Evolutionary conservation across 2,113 vertebrate genomes (phyloP).

Genomic region (Perca schrenkii): DNA sequence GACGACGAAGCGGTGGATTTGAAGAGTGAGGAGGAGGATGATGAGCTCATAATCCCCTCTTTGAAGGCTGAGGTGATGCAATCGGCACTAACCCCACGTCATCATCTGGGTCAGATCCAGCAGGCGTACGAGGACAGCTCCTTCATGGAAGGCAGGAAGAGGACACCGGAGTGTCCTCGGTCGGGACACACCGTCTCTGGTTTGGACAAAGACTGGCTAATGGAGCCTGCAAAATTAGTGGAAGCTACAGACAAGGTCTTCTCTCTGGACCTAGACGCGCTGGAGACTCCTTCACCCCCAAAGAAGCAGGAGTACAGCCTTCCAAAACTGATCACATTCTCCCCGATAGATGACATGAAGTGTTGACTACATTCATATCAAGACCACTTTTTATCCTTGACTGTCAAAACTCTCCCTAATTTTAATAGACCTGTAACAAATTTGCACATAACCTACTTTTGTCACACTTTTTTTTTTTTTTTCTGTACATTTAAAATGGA

Average conservation of each 20-base stretch:
- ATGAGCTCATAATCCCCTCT: slow-evolving; percentile 31
- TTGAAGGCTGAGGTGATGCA: neutral
- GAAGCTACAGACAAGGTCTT: slow-evolving; percentile 65
- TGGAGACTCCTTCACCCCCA: slow-evolving; percentile 63
- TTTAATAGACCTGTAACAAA: neutral
- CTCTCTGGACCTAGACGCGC: slow-evolving; percentile 78
- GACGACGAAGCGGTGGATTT: slow-evolving; percentile 28
- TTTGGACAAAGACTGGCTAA: slow-evolving; percentile 43
- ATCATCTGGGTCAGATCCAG: slow-evolving; percentile 9
- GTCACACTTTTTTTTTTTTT: neutral
- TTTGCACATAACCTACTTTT: slow-evolving; percentile 18
- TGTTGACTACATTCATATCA: neutral
- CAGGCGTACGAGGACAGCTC: slow-evolving; percentile 6
- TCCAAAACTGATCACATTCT: slow-evolving; percentile 80
- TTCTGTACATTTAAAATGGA: slow-evolving; percentile 3
- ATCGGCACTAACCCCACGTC: neutral
- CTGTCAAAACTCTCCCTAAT: neutral
- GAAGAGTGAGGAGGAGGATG: slow-evolving; percentile 52
- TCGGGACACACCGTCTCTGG: neutral
- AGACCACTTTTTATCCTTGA: neutral
- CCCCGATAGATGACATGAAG: slow-evolving; percentile 80
- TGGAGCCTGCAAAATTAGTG: slow-evolving; percentile 9
- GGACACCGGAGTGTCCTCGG: slow-evolving; percentile 26
- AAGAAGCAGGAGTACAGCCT: slow-evolving; percentile 68
- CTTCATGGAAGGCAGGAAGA: slow-evolving; percentile 17